Percentiles rank a stretch among this genome's conserved stretches.
These are phyloP conservation scores for Meghimatium bilineatum DNA, from an alignment of 2,888 invertebrate genomes.

Conservation along the genomic window DNA sequence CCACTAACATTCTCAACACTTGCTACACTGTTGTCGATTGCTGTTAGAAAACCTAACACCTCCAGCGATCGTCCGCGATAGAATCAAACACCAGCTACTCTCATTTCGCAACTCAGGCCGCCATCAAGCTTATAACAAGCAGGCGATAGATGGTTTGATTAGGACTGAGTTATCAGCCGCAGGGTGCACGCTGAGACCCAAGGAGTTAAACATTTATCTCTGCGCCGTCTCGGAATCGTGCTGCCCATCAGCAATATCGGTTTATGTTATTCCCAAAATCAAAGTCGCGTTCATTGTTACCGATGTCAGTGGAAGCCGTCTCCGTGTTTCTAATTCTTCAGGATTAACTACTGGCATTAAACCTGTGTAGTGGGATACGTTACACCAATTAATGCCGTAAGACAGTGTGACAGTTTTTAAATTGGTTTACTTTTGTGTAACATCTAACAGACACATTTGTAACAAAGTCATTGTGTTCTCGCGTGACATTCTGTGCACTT, in stretches of 20 bases:
- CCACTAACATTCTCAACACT: not conserved
- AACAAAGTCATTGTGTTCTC: not conserved
- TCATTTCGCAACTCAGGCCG: slow-evolving; percentile 26
- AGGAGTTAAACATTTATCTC: slow-evolving; percentile 6
- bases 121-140: slow-evolving; percentile 33
- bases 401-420: not conserved
- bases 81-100: slow-evolving; percentile 28
- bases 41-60: slow-evolving; percentile 38
- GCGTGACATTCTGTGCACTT: not conserved
- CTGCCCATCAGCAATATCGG: slow-evolving; percentile 3
- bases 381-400: not conserved
- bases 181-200: not conserved
- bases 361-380: not conserved
- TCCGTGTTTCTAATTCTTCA: not conserved
- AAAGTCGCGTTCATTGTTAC: not conserved
- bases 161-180: slow-evolving; percentile 26
- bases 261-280: not conserved
- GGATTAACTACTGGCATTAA: not conserved
- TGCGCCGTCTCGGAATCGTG: not conserved
- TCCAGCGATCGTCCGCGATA: slow-evolving; percentile 28
- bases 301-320: not conserved
- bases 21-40: slow-evolving; percentile 6
- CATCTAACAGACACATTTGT: not conserved
- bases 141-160: slow-evolving; percentile 36
- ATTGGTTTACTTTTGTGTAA: not conserved